phyloP scores from a whole-genome alignment of 2,797 vertebrate genomes.

The Hyperoplus lanceolatus region DNA sequence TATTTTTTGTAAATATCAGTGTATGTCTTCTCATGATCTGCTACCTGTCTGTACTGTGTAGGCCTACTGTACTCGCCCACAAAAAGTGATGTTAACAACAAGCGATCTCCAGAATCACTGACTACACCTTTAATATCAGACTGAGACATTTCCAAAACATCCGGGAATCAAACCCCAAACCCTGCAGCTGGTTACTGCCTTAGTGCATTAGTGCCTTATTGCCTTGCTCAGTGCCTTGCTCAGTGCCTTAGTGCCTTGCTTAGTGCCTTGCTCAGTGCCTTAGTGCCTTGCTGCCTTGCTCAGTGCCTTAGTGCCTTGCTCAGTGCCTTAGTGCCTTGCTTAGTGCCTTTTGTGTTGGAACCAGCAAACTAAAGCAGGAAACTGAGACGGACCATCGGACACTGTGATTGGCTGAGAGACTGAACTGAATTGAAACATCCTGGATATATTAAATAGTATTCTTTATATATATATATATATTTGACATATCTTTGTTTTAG shows the following conservation, averaged over 20 bases:
- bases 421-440: neutral
- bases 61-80: too few species aligned
- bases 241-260: too few species aligned
- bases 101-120: neutral
- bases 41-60: too few species aligned
- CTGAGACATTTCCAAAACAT: neutral
- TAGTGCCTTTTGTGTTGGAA: neutral
- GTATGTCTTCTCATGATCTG: too few species aligned
- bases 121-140: neutral
- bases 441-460: neutral
- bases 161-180: too few species aligned
- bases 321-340: neutral
- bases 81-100: neutral
- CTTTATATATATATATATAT: too few species aligned
- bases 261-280: neutral
- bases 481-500: too few species aligned
- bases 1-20: too few species aligned
- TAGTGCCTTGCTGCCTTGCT: too few species aligned
- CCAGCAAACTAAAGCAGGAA: neutral
- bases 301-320: too few species aligned
- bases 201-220: neutral
- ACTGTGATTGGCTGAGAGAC: constrained; percentile 14
- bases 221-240: too few species aligned
- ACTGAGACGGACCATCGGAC: neutral
- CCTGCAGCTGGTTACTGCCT: too few species aligned